Base-by-base conservation (phyloP, 2,113 vertebrate species). In the Nycticebus coucang region DNA sequence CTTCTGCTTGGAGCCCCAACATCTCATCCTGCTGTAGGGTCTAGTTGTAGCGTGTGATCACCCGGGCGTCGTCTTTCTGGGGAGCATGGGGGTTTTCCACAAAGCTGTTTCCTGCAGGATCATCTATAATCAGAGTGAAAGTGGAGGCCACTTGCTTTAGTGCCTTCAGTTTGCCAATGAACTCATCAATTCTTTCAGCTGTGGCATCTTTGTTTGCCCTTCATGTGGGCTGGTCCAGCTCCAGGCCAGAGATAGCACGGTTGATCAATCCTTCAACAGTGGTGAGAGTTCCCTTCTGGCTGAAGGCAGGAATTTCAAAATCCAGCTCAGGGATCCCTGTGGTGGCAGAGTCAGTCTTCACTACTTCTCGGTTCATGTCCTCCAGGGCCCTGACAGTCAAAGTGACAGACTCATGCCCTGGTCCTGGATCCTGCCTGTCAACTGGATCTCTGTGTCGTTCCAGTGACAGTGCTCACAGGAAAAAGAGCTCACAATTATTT, bases 91-190 rank as follows among this genome's bases (percentile, higher is more conserved):
- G 99, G 95, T 99, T 99, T 97, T 99, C 99, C 94, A 99, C 98
- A 50, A 99, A 99, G 97, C 99, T 99, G 98, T 99, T 99, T 68
- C 99, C 99, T 0, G 99, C 99, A 0, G 99, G 99, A 30, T 99
- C 99, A 0, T 99, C 99, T 0, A 99, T 98, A 88, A 99, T 79
- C 87, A 99, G 94, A 0, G 99, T 99, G 97, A 99, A 99, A 35
- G 99, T 97, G 1, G 97, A 97, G 0, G 97, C 97, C 0, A 98
- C 98, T 9, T 98, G 98, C 93, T 99, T 99, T 18, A 99, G 93
- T 59, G 98, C 98, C 97, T 98, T 98, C 78, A 99, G 97, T 92
- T 98, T 99, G 4, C 82, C 96, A 66, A 99, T 98, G 97, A 99
- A 99, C 5, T 98, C 98, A 0, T 99, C 99, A 17, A 99, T 99